Percentiles rank a stretch among this genome's conserved stretches.
Conservation (phyloP, 2,888 invertebrate genomes). For the Drosophila barbarae region DNA sequence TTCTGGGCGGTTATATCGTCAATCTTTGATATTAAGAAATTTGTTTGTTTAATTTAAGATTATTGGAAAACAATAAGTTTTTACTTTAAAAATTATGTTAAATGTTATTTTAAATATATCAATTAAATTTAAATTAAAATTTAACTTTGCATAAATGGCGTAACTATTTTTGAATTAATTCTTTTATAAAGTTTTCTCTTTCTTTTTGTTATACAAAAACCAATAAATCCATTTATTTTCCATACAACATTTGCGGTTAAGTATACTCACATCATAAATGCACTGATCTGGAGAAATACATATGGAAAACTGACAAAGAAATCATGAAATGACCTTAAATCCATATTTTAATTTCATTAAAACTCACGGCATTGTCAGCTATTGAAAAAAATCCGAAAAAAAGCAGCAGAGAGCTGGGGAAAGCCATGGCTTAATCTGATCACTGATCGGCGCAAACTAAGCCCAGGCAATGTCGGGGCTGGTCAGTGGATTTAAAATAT, state of each 20-base stretch:
- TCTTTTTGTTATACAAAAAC: not conserved
- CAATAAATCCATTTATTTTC: too few relatives aligned
- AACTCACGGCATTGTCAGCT: slow-evolving; percentile 42
- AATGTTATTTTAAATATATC: too few relatives aligned
- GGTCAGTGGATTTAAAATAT: slow-evolving; percentile 23
- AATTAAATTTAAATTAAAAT: too few relatives aligned
- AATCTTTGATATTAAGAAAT: slow-evolving; percentile 46
- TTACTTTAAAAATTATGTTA: too few relatives aligned
- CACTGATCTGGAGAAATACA: slow-evolving; percentile 63
- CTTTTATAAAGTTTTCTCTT: not conserved
- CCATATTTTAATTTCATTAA: not conserved
- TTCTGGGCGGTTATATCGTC: slow-evolving; percentile 60
- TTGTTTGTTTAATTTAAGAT: not conserved
- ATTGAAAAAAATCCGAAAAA: slow-evolving; percentile 23
- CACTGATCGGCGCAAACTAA: slow-evolving; percentile 58
- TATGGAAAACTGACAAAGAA: slow-evolving; percentile 41
- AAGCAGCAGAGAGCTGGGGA: slow-evolving; percentile 5
- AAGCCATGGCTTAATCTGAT: slow-evolving; percentile 46
- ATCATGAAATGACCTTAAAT: not conserved
- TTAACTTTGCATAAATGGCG: not conserved
- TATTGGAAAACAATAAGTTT: not conserved
- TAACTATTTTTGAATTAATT: not conserved
- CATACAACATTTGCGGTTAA: not conserved
- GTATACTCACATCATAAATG: slow-evolving; percentile 65
- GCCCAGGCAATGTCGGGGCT: slow-evolving; percentile 8